Evolutionary conservation across 2,888 invertebrate species (phyloP).

Genomic region (Drosophila maculinotata): DNA sequence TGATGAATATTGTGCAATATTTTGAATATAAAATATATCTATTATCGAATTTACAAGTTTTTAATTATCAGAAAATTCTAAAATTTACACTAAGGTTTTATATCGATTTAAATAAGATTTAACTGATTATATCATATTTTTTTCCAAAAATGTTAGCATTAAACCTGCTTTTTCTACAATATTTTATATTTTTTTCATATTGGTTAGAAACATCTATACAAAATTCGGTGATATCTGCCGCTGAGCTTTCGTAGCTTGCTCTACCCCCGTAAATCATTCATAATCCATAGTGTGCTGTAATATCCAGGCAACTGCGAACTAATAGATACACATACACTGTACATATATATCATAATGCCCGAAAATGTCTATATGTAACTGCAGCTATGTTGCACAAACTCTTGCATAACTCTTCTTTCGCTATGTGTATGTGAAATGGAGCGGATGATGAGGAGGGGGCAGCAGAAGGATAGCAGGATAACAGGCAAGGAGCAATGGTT

Average conservation of each 20-base stretch:
- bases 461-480: slow-evolving; percentile 25
- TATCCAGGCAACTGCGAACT: slow-evolving; percentile 55
- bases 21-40: no score
- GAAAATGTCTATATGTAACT: slow-evolving; percentile 16
- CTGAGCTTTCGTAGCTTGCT: slow-evolving; percentile 2
- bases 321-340: slow-evolving; percentile 43
- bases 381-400: slow-evolving; percentile 64
- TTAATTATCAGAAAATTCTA: no score
- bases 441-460: no score
- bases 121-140: no score
- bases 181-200: not conserved
- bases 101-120: no score
- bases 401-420: slow-evolving; percentile 60
- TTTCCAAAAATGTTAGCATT: no score
- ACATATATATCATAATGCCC: slow-evolving; percentile 39
- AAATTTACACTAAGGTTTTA: no score
- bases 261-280: slow-evolving; percentile 61
- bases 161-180: no score
- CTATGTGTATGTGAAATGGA: slow-evolving; percentile 34
- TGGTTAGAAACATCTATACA: not conserved
- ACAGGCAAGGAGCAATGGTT: slow-evolving; percentile 41
- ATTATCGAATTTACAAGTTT: no score
- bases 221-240: slow-evolving; percentile 5
- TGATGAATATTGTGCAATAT: not conserved
- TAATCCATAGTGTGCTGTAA: slow-evolving; percentile 62